phyloP scores from a whole-genome alignment of 2,797 vertebrate genomes.

The Florisuga fusca region DNA sequence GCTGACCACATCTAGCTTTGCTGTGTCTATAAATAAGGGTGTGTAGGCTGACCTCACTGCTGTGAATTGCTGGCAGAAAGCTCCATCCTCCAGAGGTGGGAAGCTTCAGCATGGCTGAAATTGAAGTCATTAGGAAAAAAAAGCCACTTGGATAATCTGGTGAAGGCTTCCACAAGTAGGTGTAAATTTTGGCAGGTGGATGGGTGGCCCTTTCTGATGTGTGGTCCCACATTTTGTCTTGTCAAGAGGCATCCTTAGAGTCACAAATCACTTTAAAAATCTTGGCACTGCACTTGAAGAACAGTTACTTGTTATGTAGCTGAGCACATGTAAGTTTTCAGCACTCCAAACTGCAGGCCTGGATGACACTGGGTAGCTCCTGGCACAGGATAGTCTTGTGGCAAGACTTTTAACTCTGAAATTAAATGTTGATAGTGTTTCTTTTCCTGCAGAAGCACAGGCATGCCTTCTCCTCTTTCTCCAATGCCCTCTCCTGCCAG shows the following conservation, averaged over 20 bases:
- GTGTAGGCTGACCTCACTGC: not conserved
- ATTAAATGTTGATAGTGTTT: not conserved
- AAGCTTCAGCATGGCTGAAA: not conserved
- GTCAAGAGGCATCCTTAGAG: not conserved
- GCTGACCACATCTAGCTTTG: not conserved
- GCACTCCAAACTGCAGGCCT: not conserved
- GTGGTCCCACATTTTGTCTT: not conserved
- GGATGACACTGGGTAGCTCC: not conserved
- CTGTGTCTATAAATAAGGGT: not conserved
- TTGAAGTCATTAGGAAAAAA: not conserved
- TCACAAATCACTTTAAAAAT: not conserved
- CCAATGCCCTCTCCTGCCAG: conserved; percentile 85
- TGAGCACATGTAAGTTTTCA: not conserved
- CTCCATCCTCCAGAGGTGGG: not conserved
- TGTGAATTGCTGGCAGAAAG: not conserved
- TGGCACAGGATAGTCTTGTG: not conserved
- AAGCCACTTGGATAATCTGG: not conserved
- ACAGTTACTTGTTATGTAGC: not conserved
- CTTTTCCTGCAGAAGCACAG: conserved; percentile 78
- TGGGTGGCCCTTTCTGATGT: not conserved
- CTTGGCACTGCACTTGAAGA: not conserved
- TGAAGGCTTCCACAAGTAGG: not conserved
- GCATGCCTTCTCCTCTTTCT: conserved; percentile 84
- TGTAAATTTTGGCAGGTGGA: not conserved
- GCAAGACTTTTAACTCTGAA: not conserved